Evolutionary conservation across 2,797 vertebrate genomes (phyloP), one percentile per base, ranked within the genome.

Genomic region (Selene dorsalis): DNA sequence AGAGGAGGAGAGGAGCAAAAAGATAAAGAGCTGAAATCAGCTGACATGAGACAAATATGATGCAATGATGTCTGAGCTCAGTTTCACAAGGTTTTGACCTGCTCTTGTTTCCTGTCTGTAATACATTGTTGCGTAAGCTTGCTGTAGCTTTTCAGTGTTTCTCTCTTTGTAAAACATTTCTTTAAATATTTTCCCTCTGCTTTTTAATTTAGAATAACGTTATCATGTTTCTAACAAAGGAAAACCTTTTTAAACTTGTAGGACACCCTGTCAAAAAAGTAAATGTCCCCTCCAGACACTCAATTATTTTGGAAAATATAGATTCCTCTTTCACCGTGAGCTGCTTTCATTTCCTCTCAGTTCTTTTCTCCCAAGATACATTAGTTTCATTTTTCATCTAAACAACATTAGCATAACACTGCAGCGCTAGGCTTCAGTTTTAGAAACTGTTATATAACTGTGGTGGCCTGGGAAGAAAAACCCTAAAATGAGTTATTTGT

Each of bases 361-460:
- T 13, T 35, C 12, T 13, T 30, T 39, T 8, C 28, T 68, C 45
- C 39, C 65, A 11, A 20, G 56, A 60, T 52, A 56, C 11, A 32
- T 73, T 62, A 10, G 4, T 55, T 72, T 71, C 7, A 35, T 60
- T 62, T 69, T 50, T 75, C 64, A 58, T 64, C 28, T 17, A 5
- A 74, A 53, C 41, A 71, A 26, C 60, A 78, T 74, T 78, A 48
- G 39, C 73, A 80, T 62, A 64, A 50, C 12, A 60, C 16, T 14
- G 39, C 20, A 64, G 39, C 20, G 17, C 56, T 22, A 6, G 5
- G 39, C 63, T 61, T 58, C 55, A 45, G 2, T 47, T 56, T 64
- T 56, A 56, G n/a, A 62, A 32, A 20, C 10, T 56, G 12, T 47
- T 61, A 35, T 38, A 12, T 64, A 53, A 73, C 20, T n/a, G 9